Base-by-base conservation (phyloP, 2,797 vertebrate species). In the Spea hammondii region DNA sequence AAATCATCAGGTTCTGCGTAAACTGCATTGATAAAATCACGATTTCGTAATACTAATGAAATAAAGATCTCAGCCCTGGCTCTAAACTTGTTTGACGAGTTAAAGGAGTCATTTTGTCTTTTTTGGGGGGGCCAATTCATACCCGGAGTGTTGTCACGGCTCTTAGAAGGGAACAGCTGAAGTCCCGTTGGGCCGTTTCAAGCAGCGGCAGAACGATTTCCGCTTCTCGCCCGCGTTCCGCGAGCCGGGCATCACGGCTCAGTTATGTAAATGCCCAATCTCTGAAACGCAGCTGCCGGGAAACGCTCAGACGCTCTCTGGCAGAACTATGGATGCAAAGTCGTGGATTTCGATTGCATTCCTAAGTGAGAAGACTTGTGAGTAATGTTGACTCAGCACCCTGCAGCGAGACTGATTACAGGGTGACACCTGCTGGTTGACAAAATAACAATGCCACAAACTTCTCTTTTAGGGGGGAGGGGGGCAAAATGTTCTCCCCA, bases 31-130 rank as follows among this genome's bases (percentile, higher is more conserved):
- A 74, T 83, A 79, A 84, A 86, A 74, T 84, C 79, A 84, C 60
- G 83, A 82, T 32, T 32, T 32, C 32, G 32, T 32, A 32, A 32
- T 3, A 2, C 32, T 32, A 78, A 53, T 7, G 53, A 57, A 47
- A 70, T 4, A 68, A 79, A 74, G 71, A 73, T 72, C 73, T 81
- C 73, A 77, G 77, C 84, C 83, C 78, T 55, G 45, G 76, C 83
- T 83, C 82, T 84, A 32, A 88, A 10, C 79, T 12, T 46, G 68
- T 65, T 85, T 80, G 85, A 88, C 84, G 84, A 53, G 82, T 74
- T 64, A 80, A 85, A 84, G 76, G 87, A 89, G 85, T 77, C 78
- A 85, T 86, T 88, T 85, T 85, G 81, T 84, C 71, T 59, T n/a
- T 51, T 65, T 46, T 79, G 75, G 77, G 60, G 32, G 85, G 17